phyloP scores from a whole-genome alignment of 2,888 invertebrate species.

The Cerceris rybyensis region DNA sequence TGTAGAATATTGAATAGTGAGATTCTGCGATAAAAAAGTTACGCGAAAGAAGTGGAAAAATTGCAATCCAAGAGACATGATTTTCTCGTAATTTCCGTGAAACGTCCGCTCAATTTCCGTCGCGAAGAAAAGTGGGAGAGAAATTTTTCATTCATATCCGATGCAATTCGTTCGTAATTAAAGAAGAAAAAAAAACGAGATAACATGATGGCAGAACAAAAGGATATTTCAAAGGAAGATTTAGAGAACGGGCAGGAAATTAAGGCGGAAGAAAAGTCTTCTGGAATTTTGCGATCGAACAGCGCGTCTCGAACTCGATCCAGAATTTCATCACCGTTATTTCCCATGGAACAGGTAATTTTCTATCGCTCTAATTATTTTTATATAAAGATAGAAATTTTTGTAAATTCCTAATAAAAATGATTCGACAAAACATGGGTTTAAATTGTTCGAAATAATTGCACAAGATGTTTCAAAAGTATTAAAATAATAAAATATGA shows the following conservation, averaged over 20 bases:
- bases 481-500: too few species aligned
- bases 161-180: not conserved
- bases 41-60: not conserved
- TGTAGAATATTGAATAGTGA: not conserved
- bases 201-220: not conserved
- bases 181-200: constrained; percentile 7
- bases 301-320: constrained; percentile 1
- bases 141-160: not conserved
- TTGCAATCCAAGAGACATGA: not conserved
- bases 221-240: not conserved
- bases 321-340: not conserved
- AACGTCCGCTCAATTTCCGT: not conserved
- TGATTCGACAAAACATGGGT: not conserved
- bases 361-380: too few species aligned
- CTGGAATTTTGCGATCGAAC: constrained; percentile 32
- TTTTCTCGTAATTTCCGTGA: constrained; percentile 25
- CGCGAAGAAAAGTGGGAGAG: not conserved
- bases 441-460: too few species aligned
- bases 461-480: too few species aligned
- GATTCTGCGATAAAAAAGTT: not conserved
- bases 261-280: constrained; percentile 1
- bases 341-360: constrained; percentile 30
- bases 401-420: not conserved
- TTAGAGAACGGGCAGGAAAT: not conserved
- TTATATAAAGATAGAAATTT: not conserved